Conservation (phyloP, 2,797 vertebrate genomes). For the Peromyscus melanophrys region DNA sequence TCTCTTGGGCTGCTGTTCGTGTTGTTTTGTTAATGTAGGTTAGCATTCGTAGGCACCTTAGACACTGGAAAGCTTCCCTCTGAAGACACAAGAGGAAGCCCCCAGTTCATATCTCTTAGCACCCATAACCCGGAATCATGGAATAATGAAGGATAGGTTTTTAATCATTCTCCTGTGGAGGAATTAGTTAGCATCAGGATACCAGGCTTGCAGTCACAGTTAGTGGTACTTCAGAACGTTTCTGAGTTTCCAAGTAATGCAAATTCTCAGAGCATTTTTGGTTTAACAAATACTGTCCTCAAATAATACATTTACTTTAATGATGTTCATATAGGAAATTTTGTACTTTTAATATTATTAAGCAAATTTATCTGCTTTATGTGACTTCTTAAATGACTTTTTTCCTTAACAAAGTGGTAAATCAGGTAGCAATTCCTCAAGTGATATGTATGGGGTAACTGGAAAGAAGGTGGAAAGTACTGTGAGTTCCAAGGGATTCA, state of each 20-base stretch:
- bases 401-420: slow-evolving; percentile 17
- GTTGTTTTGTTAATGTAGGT: slow-evolving; percentile 71
- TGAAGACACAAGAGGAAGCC: slow-evolving; percentile 68
- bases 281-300: not conserved
- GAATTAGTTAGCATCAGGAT: not conserved
- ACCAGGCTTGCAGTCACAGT: not conserved
- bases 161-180: not conserved
- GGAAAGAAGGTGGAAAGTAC: not conserved
- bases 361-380: slow-evolving; percentile 25
- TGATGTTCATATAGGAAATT: not conserved
- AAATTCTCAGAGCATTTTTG: slow-evolving; percentile 51
- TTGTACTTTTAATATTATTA: slow-evolving; percentile 46
- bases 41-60: slow-evolving; percentile 81
- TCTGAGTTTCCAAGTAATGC: not conserved
- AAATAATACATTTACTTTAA: slow-evolving; percentile 1
- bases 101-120: slow-evolving; percentile 44
- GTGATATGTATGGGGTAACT: not conserved
- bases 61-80: slow-evolving; percentile 77
- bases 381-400: not conserved
- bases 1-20: slow-evolving; percentile 34
- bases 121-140: slow-evolving; percentile 3
- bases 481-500: not conserved
- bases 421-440: slow-evolving; percentile 2
- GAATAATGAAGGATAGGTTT: not conserved
- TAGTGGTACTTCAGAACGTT: slow-evolving; percentile 25